phyloP scores from a whole-genome alignment of 2,113 vertebrate species.

The Rutilus rutilus region DNA sequence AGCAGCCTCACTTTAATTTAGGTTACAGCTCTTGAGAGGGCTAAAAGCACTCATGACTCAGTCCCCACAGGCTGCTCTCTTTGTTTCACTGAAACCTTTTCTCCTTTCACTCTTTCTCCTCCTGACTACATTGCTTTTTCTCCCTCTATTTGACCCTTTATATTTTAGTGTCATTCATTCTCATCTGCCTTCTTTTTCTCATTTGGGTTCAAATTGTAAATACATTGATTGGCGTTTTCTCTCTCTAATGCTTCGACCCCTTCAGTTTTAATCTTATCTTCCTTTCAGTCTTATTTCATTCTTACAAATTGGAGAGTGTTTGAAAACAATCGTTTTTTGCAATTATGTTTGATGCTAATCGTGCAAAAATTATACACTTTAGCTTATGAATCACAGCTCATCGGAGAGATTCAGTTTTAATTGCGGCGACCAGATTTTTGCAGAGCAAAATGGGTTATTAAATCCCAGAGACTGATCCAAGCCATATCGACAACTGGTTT shows the following conservation, averaged over 20 bases:
- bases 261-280: neutral
- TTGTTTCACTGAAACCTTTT: conserved; percentile 19
- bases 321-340: neutral
- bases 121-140: neutral
- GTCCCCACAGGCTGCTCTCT: neutral
- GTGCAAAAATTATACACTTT: neutral
- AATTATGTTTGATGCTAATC: conserved; percentile 3
- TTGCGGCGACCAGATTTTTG: neutral
- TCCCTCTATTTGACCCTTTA: neutral
- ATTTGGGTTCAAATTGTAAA: conserved; percentile 2
- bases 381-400: neutral
- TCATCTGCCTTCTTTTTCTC: conserved; percentile 21
- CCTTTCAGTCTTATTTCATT: neutral
- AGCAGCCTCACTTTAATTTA: conserved; percentile 22
- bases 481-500: neutral
- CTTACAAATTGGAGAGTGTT: neutral
- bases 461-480: neutral
- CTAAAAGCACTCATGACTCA: conserved; percentile 35
- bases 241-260: neutral
- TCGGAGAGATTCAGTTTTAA: neutral
- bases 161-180: conserved; percentile 4
- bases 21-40: conserved; percentile 24
- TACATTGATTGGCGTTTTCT: neutral
- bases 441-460: neutral
- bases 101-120: conserved; percentile 1